Evolutionary conservation across 2,888 invertebrate genomes (phyloP).

Genomic region (Pseudoips prasinana): DNA sequence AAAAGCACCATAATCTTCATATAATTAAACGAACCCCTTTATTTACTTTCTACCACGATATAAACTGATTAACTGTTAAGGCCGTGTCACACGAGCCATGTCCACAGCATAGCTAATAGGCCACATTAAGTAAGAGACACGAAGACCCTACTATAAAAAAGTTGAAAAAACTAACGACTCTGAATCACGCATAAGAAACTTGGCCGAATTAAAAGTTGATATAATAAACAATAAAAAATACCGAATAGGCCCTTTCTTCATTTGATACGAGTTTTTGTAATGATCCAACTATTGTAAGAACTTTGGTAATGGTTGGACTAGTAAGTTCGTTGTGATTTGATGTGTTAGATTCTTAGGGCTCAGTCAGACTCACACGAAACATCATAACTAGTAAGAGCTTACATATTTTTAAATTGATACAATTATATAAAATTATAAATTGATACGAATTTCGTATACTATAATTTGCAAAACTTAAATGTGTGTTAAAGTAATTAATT

Average conservation of each 20-base stretch:
- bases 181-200: conserved; percentile 74
- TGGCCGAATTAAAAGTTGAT: conserved; percentile 78
- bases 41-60: conserved; percentile 36
- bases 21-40: conserved; percentile 33
- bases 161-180: conserved; percentile 72
- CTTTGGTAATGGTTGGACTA: conserved; percentile 32
- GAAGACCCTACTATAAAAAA: conserved; percentile 65
- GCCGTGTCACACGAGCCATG: conserved; percentile 49
- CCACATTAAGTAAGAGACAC: conserved; percentile 69
- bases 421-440: too few species aligned
- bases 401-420: too few species aligned
- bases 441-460: too few species aligned
- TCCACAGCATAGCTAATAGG: conserved; percentile 54
- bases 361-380: too few species aligned
- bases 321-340: conserved; percentile 18
- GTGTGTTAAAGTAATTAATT: too few species aligned
- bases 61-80: conserved; percentile 37
- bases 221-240: conserved; percentile 78
- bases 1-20: conserved; percentile 18
- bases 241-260: conserved; percentile 59
- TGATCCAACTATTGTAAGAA: conserved; percentile 47
- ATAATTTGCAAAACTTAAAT: too few species aligned
- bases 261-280: conserved; percentile 61
- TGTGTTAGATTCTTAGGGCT: conserved; percentile 27
- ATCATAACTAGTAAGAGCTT: too few species aligned